Evolutionary conservation across 2,888 invertebrate species (phyloP).

Genomic region (Rotaria macrura): DNA sequence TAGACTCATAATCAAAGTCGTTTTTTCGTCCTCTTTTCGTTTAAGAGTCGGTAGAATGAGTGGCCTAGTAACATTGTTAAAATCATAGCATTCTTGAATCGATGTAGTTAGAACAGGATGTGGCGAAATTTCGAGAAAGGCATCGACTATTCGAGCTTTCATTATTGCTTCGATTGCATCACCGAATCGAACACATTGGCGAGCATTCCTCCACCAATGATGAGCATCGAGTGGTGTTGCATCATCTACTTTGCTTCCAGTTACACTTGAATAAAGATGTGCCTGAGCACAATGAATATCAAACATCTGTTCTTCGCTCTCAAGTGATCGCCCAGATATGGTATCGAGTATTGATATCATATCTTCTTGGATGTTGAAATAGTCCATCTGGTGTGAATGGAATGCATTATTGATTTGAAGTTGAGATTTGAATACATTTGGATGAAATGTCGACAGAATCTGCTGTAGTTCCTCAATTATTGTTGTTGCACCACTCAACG

Average conservation of each 20-base stretch:
- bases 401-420: too few relatives aligned
- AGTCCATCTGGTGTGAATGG: too few relatives aligned
- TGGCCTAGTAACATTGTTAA: neutral
- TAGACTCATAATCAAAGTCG: too few relatives aligned
- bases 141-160: neutral
- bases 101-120: neutral
- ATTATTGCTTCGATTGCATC: neutral
- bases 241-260: neutral
- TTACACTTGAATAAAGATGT: too few relatives aligned
- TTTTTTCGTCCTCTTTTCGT: neutral
- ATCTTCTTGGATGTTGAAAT: too few relatives aligned
- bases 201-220: neutral
- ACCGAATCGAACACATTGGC: neutral
- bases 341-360: too few relatives aligned
- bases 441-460: constrained; percentile 23
- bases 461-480: neutral
- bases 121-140: neutral
- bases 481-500: neutral
- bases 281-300: too few relatives aligned
- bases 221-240: neutral
- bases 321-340: too few relatives aligned
- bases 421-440: neutral
- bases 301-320: too few relatives aligned
- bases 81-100: neutral
- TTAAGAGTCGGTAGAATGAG: neutral